phyloP scores from a whole-genome alignment of 1,140 invertebrate species.

The Megathymus violae region DNA sequence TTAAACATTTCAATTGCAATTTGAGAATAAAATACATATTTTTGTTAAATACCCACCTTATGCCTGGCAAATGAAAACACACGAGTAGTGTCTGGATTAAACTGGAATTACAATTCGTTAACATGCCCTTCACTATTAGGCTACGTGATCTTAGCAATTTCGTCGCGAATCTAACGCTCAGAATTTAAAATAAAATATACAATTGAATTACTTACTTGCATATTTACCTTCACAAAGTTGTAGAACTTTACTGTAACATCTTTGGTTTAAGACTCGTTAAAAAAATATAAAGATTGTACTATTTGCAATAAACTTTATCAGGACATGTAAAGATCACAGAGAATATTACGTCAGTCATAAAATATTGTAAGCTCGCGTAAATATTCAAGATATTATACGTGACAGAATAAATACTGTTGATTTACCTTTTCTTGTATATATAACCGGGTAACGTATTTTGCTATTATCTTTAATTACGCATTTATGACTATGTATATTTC shows the following conservation, averaged over 20 bases:
- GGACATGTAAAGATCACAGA: constrained; percentile 40
- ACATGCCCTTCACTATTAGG: no score
- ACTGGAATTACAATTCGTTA: no score
- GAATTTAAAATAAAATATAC: no score
- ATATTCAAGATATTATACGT: constrained; percentile 26
- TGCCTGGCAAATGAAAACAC: no score
- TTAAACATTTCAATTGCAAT: no score
- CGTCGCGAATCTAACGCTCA: no score
- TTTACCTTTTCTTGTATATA: neutral
- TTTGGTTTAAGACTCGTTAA: constrained; percentile 42
- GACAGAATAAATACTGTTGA: neutral
- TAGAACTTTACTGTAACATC: constrained; percentile 25
- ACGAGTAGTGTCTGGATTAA: no score
- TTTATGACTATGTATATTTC: neutral
- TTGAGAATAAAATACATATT: no score
- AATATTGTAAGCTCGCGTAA: constrained; percentile 40
- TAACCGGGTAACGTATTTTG: neutral
- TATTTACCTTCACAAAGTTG: no score
- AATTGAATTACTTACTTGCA: no score
- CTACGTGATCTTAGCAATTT: no score
- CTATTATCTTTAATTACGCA: neutral
- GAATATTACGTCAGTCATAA: constrained; percentile 54
- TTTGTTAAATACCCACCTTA: no score
- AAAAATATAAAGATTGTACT: constrained; percentile 41
- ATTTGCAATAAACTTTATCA: constrained; percentile 50